phyloP scores from a whole-genome alignment of 2,888 invertebrate species.

The Polietes domitor region DNA sequence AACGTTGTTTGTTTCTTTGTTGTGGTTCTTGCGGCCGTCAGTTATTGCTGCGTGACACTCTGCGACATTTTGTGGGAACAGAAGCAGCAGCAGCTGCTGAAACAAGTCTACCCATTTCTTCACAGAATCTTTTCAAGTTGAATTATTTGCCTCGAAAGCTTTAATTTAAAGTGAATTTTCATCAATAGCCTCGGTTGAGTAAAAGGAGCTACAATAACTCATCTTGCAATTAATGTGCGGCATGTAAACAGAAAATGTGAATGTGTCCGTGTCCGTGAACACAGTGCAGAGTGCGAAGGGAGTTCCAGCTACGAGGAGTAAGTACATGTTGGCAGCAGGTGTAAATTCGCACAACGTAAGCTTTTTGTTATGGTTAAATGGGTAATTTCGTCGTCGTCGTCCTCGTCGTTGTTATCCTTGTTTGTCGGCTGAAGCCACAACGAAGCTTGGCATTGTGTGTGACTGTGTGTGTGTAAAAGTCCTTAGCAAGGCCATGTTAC shows the following conservation, averaged over 20 bases:
- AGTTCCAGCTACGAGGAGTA: not conserved
- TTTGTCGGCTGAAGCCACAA: not conserved
- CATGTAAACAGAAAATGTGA: not conserved
- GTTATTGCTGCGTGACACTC: not conserved
- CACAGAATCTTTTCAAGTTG: not conserved
- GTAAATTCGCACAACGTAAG: conserved; percentile 49
- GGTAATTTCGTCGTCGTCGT: not conserved
- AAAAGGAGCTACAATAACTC: not conserved
- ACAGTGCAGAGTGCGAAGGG: conserved; percentile 10
- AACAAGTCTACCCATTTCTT: not conserved
- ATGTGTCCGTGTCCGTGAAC: conserved; percentile 6
- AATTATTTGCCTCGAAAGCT: not conserved
- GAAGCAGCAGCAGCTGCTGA: no score
- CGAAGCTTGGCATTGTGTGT: conserved; percentile 13
- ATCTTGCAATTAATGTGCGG: conserved; percentile 56
- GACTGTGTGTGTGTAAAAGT: conserved; percentile 46
- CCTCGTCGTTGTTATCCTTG: not conserved
- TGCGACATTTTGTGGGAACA: no score
- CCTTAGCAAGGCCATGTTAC: conserved; percentile 41
- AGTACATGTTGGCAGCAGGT: conserved; percentile 51
- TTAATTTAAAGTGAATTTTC: conserved; percentile 18
- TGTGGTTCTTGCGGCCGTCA: not conserved
- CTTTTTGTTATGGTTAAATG: conserved; percentile 23
- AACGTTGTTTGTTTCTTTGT: not conserved
- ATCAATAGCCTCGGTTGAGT: not conserved